Conservation (phyloP, 2,113 vertebrate species). For the Neotragus moschatus region DNA sequence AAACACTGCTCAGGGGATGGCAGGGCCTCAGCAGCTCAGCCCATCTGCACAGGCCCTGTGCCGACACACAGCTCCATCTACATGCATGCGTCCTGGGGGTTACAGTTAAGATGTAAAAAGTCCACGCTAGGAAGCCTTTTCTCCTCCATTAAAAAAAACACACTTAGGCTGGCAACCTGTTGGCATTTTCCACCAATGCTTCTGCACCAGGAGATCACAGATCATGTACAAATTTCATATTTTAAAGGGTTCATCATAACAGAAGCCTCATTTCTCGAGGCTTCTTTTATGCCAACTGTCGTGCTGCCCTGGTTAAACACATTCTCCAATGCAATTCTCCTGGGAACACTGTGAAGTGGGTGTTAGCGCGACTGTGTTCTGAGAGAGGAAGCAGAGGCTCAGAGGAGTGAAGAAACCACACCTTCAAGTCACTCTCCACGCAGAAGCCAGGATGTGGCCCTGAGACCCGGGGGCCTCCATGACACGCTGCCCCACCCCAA, state of each 20-base stretch:
- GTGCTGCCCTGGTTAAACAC: accelerated
- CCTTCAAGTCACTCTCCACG: neutral
- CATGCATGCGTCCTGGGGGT: accelerated
- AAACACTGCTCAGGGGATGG: neutral
- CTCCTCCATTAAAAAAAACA: neutral
- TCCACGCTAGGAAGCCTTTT: neutral
- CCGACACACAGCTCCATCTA: accelerated
- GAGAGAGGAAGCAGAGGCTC: neutral
- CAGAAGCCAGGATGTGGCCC: neutral
- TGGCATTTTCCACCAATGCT: neutral
- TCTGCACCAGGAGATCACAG: neutral
- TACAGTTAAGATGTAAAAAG: neutral
- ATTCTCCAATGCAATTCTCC: neutral
- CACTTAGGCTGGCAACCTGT: neutral
- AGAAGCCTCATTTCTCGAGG: neutral
- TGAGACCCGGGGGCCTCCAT: neutral
- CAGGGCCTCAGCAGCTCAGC: neutral
- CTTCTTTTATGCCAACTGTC: neutral
- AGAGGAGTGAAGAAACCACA: accelerated
- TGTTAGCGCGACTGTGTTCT: neutral
- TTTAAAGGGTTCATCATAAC: neutral
- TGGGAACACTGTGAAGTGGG: neutral
- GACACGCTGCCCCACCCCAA: accelerated
- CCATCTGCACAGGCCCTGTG: neutral
- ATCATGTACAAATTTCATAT: neutral